Conservation (phyloP, 2,888 invertebrate species). For the Galerucella pusilla region DNA sequence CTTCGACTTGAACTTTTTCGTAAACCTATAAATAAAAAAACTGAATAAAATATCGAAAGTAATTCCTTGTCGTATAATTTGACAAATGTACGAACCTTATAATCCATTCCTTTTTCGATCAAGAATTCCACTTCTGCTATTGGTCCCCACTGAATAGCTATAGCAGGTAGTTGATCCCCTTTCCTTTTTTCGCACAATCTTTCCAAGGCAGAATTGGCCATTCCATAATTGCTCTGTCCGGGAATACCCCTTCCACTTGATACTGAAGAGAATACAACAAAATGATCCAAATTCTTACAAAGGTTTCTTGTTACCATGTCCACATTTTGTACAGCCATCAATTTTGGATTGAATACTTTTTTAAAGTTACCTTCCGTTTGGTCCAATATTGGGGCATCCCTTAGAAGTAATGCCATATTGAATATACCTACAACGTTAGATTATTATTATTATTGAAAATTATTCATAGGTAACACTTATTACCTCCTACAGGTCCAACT, state of each 20-base stretch:
- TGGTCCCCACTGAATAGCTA: conserved; percentile 54
- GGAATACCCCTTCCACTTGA: conserved; percentile 51
- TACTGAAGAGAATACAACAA: conserved; percentile 53
- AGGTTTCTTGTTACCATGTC: conserved; percentile 67
- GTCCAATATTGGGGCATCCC: conserved; percentile 69
- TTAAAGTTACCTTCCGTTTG: conserved; percentile 67
- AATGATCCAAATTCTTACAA: conserved; percentile 62
- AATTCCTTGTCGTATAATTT: background rate
- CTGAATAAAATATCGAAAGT: background rate
- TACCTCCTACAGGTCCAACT: conserved; percentile 70
- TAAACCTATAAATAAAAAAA: conserved; percentile 24
- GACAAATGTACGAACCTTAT: conserved; percentile 35
- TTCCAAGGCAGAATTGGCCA: conserved; percentile 54
- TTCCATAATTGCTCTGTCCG: conserved; percentile 54
- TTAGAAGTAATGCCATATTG: conserved; percentile 65
- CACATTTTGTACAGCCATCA: conserved; percentile 68
- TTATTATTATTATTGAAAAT: background rate
- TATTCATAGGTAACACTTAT: no score
- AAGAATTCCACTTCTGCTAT: conserved; percentile 50
- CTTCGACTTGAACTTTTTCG: conserved; percentile 41
- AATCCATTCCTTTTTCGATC: conserved; percentile 28
- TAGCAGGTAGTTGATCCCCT: conserved; percentile 48
- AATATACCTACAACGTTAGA: conserved; percentile 46
- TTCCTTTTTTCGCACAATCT: conserved; percentile 51
- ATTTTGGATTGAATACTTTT: conserved; percentile 71